A percentile compares a stretch with the other conserved stretches of the same genome.
Conservation (phyloP, 2,888 invertebrate genomes). For the Oligia strigilis region DNA sequence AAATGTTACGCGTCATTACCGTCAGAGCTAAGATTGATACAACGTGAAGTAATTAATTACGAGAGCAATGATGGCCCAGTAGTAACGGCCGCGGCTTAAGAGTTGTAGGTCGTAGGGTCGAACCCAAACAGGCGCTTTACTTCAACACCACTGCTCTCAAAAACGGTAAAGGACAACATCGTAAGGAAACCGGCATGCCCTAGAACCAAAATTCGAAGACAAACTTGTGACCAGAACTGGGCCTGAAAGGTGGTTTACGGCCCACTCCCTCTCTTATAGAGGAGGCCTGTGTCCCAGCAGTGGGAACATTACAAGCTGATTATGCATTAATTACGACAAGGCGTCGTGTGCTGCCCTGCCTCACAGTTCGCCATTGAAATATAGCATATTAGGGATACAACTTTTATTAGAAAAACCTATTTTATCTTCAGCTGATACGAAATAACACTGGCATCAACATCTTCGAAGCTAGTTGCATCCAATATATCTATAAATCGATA, state of each 20-base stretch:
- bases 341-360: too few relatives aligned
- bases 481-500: constrained; percentile 14
- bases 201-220: background rate
- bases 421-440: background rate
- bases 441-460: background rate
- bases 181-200: background rate
- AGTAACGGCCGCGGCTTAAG: background rate
- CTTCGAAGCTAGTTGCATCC: background rate
- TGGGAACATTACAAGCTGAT: too few relatives aligned
- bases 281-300: too few relatives aligned
- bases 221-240: background rate
- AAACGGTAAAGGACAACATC: background rate
- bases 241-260: background rate
- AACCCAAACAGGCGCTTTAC: background rate
- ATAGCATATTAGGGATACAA: background rate
- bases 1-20: background rate
- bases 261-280: too few relatives aligned
- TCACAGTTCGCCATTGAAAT: background rate
- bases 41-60: background rate
- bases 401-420: background rate
- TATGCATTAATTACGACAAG: background rate
- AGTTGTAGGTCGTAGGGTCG: background rate
- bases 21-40: background rate
- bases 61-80: background rate
- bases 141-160: background rate